These are phyloP conservation scores for Zygogramma bicolorata DNA, from an alignment of 2,888 invertebrate genomes.

Conservation along the genomic window DNA sequence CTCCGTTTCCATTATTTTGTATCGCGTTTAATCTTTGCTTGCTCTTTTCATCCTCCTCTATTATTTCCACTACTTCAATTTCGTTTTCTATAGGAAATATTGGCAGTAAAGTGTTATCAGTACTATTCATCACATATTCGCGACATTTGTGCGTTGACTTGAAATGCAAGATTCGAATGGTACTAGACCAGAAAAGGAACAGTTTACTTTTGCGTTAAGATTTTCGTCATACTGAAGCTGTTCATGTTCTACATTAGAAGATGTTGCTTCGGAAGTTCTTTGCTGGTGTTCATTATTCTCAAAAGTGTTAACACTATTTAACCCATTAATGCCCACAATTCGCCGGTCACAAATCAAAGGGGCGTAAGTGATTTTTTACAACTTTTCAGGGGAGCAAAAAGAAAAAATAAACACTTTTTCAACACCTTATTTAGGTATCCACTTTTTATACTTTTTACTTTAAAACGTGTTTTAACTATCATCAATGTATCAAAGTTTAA, in stretches of 20 bases:
- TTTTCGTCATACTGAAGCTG: not conserved
- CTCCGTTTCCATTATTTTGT: constrained; percentile 1
- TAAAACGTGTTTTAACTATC: no score
- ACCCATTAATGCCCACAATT: no score
- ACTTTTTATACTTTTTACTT: no score
- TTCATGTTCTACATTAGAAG: not conserved
- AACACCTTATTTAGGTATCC: no score
- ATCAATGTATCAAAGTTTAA: no score
- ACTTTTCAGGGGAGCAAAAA: no score
- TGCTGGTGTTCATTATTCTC: not conserved
- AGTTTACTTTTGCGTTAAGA: not conserved
- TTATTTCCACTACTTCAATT: constrained; percentile 14
- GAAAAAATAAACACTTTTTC: no score
- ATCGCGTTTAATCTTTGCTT: not conserved
- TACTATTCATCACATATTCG: constrained; percentile 4
- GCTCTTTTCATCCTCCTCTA: not conserved
- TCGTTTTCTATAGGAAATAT: not conserved
- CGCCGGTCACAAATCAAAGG: no score
- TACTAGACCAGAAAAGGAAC: not conserved
- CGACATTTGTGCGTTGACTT: not conserved
- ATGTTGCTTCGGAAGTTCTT: not conserved
- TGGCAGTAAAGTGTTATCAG: constrained; percentile 1
- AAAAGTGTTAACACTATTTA: not conserved
- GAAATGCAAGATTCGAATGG: not conserved
- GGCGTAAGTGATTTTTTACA: no score